phyloP scores from a whole-genome alignment of 1,140 invertebrate genomes.

The Littorina saxatilis region DNA sequence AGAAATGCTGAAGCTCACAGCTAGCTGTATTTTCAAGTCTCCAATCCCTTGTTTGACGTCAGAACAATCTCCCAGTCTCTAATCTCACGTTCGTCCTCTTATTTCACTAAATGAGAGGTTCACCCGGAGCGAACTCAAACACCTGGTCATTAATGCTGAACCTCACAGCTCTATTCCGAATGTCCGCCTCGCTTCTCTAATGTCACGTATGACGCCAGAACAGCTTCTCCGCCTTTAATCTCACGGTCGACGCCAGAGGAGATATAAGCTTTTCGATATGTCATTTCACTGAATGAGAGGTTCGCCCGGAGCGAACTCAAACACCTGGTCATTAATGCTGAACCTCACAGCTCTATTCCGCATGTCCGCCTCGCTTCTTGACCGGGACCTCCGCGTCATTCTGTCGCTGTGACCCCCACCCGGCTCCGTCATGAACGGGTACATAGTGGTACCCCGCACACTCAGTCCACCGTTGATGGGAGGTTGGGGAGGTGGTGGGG shows the following conservation, averaged over 20 bases:
- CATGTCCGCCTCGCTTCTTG: background rate
- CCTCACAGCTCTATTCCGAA: background rate
- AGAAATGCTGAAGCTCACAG: background rate
- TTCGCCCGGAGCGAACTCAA: conserved; percentile 16
- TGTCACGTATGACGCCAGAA: background rate
- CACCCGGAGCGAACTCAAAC: background rate
- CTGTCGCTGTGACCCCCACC: background rate
- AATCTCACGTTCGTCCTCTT: background rate
- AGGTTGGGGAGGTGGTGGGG: background rate
- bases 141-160: background rate
- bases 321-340: conserved; percentile 31
- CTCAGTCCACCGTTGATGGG: background rate
- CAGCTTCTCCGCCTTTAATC: background rate
- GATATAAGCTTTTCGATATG: background rate
- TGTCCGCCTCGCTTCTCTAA: no score
- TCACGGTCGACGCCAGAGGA: no score
- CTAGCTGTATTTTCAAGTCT: no score
- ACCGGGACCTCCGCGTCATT: conserved; percentile 5
- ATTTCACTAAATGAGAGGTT: no score
- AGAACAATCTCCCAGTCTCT: background rate
- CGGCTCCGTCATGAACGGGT: background rate
- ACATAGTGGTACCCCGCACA: conserved; percentile 21
- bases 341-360: conserved; percentile 31
- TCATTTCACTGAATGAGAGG: background rate
- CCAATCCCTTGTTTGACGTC: no score